Percentiles rank a stretch among this genome's conserved stretches.
Evolutionary conservation across 1,140 invertebrate species (phyloP).

Genomic region (Ooceraea biroi): DNA sequence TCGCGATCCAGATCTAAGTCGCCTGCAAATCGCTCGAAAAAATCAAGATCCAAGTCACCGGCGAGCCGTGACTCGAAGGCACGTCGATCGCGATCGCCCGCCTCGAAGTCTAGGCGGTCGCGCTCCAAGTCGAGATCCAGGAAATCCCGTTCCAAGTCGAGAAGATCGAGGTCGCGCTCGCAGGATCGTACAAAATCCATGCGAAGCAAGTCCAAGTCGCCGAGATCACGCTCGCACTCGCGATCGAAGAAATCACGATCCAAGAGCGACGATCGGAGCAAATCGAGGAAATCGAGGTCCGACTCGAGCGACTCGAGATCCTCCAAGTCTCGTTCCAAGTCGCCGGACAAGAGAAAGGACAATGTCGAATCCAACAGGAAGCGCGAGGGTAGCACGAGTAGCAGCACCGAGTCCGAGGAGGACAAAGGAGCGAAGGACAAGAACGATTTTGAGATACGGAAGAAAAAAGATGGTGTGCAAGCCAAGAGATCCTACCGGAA

Average conservation of each 20-base stretch:
- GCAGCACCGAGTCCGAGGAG: constrained; percentile 82
- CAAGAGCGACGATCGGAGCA: constrained; percentile 82
- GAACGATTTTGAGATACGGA: constrained; percentile 90
- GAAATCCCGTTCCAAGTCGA: constrained; percentile 77
- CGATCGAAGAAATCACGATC: constrained; percentile 82
- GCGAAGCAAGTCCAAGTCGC: constrained; percentile 78
- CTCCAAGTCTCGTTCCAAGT: constrained; percentile 83
- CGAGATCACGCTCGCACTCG: constrained; percentile 77
- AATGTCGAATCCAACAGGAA: constrained; percentile 80
- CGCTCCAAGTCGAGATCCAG: constrained; percentile 75
- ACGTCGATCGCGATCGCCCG: constrained; percentile 74
- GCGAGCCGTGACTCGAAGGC: constrained; percentile 76
- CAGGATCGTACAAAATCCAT: constrained; percentile 72
- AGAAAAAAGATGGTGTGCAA: constrained; percentile 92
- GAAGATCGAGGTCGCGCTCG: constrained; percentile 76
- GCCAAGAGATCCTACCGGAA: constrained; percentile 94
- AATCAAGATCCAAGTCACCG: constrained; percentile 78
- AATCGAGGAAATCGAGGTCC: constrained; percentile 82
- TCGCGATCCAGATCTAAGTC: constrained; percentile 84
- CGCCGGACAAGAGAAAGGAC: constrained; percentile 84
- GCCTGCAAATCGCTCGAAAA: constrained; percentile 71
- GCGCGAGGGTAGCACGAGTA: constrained; percentile 80
- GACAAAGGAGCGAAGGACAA: constrained; percentile 87
- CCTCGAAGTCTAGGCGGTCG: constrained; percentile 76
- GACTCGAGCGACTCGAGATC: constrained; percentile 82